Evolutionary conservation across 2,888 invertebrate species (phyloP), one percentile per base, ranked within the genome.

Genomic region (Heliconius erato): DNA sequence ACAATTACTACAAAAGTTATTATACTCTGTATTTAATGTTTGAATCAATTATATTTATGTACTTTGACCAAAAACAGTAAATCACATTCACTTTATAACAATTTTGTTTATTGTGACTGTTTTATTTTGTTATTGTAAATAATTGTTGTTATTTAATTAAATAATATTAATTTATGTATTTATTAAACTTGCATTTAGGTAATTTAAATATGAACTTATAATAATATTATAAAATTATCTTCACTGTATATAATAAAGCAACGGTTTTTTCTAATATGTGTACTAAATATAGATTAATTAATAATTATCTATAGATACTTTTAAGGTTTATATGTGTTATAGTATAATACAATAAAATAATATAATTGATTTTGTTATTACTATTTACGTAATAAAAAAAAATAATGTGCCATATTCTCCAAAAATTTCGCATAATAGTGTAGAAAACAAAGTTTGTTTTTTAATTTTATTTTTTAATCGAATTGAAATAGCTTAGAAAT

Each of bases 221-320:
- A 59, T 74, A 67, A 16, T 72, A 72, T n/a, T 54, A 32, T 32
- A 19, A 32, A 49, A 14, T 12, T 12, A 0, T 40, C 35, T 1
- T 76, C 76, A 76, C 76, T 76, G 76, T 76, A 76, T 63, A 76
- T 76, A 76, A 40, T 63, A 76, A 14, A 76, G 76, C 63, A 63
- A 76, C 3, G 35, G 32, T 40, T 35, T 76, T 35, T 59, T 14
- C 54, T 14, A 23, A 14, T 9, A n/a, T 63, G 71, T 71, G 71
- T 40, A 44, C n/a, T 71, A 72, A n/a, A 44, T 16, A 26, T 44
- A 72, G 44, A 49, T 72, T 9, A 49, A 54, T 23, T 23, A 9
- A 23, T 23, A 54, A 54, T 54, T 0, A 54, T 54, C 0, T 54
- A 54, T 23, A 54, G 54, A 54, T 7, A 3, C 19, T 54, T 54